Evolutionary conservation across 2,113 vertebrate species (phyloP).

Genomic region (Centropus unirufus): DNA sequence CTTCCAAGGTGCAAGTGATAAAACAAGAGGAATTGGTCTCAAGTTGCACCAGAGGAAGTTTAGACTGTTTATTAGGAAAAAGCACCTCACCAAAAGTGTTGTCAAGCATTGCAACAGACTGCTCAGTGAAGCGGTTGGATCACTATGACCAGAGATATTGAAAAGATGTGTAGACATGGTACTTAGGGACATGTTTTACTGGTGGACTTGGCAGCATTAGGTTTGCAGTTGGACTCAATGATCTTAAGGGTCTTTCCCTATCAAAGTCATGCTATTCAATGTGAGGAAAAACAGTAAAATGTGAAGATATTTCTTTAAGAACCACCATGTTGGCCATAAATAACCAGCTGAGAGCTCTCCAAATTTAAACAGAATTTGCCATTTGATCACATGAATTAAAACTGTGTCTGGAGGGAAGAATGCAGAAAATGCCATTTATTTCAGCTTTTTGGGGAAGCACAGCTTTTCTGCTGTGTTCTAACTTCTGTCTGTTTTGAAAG

Average conservation of each 20-base stretch:
- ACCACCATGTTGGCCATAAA: neutral
- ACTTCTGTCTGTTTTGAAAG: neutral
- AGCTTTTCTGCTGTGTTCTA: neutral
- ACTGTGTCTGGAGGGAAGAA: neutral
- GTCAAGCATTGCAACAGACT: neutral
- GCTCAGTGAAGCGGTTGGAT: neutral
- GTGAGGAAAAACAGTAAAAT: neutral
- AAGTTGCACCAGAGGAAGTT: neutral
- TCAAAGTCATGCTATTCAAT: neutral
- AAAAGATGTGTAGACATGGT: too few species aligned
- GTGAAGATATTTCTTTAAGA: neutral
- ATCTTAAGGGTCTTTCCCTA: neutral
- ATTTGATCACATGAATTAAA: neutral
- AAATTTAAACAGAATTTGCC: neutral
- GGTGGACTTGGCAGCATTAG: neutral
- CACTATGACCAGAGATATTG: neutral
- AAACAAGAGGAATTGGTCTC: neutral
- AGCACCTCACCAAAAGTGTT: too few species aligned
- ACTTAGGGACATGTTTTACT: neutral
- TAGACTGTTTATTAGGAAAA: neutral
- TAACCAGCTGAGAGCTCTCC: neutral
- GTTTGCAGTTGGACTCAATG: neutral
- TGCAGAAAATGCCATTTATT: neutral
- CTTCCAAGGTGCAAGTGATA: neutral
- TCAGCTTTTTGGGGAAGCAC: neutral